These are phyloP conservation scores for Riparia riparia DNA, from an alignment of 2,113 vertebrate genomes.

Conservation along the genomic window DNA sequence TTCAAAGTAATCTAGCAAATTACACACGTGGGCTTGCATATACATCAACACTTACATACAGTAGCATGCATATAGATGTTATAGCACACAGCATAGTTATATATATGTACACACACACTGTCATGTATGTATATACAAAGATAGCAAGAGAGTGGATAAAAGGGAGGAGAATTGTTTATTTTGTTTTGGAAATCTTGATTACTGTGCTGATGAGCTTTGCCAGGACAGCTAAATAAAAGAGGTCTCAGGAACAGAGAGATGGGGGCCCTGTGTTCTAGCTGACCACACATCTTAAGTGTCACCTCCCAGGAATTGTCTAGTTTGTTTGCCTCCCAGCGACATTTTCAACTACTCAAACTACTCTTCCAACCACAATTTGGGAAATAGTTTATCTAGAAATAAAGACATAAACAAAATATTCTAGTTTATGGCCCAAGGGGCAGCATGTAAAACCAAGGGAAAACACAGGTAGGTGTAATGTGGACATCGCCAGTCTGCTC, in stretches of 20 bases:
- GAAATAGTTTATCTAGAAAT: neutral
- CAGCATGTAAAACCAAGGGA: neutral
- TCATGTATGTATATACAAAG: neutral
- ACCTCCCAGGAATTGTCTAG: neutral
- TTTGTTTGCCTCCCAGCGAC: neutral
- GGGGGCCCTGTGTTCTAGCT: neutral
- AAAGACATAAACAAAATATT: neutral
- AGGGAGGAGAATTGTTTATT: neutral
- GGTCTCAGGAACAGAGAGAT: neutral
- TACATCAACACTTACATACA: neutral
- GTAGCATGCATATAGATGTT: neutral
- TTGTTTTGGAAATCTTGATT: neutral
- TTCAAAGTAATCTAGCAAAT: slow-evolving; percentile 56
- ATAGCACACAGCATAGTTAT: neutral
- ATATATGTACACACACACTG: neutral
- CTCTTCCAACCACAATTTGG: neutral
- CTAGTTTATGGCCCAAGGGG: neutral
- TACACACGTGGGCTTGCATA: neutral
- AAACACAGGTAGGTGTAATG: neutral
- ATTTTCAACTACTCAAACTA: neutral
- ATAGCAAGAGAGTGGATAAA: neutral
- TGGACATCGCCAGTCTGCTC: neutral
- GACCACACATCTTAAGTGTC: neutral
- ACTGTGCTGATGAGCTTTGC: neutral
- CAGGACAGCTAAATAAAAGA: neutral